Conservation (phyloP, 1,140 invertebrate genomes). For the Zeugodacus cucurbitae region DNA sequence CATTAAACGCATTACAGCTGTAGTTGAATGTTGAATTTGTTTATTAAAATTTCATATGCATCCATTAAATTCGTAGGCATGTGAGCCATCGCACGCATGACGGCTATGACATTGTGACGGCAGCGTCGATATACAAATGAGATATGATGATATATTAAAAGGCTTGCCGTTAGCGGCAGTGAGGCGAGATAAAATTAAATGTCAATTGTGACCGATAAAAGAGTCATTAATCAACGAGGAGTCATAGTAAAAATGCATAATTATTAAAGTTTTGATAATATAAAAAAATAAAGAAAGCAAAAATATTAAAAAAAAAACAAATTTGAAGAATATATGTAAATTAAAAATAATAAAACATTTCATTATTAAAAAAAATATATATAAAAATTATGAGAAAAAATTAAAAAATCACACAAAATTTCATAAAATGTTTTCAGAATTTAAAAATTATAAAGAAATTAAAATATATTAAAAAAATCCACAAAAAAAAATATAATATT, state of each 20-base stretch:
- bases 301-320: neutral
- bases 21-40: neutral
- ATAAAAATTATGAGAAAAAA: neutral
- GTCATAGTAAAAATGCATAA: neutral
- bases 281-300: neutral
- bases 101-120: neutral
- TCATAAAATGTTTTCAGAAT: too few relatives aligned
- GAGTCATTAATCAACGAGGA: slow-evolving; percentile 29
- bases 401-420: neutral
- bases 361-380: neutral
- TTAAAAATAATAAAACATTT: neutral
- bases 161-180: neutral
- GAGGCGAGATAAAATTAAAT: neutral
- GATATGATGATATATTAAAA: neutral
- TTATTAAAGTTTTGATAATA: neutral
- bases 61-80: neutral
- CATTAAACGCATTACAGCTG: neutral
- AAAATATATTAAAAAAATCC: neutral
- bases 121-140: neutral
- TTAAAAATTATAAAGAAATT: neutral
- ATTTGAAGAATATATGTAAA: neutral
- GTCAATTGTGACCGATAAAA: slow-evolving; percentile 29
- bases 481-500: neutral
- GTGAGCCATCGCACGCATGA: neutral
- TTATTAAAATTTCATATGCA: neutral